Percentiles rank a stretch among this genome's conserved stretches.
phyloP scores from a whole-genome alignment of 2,113 vertebrate species.

The Romanogobio albipinnatus region DNA sequence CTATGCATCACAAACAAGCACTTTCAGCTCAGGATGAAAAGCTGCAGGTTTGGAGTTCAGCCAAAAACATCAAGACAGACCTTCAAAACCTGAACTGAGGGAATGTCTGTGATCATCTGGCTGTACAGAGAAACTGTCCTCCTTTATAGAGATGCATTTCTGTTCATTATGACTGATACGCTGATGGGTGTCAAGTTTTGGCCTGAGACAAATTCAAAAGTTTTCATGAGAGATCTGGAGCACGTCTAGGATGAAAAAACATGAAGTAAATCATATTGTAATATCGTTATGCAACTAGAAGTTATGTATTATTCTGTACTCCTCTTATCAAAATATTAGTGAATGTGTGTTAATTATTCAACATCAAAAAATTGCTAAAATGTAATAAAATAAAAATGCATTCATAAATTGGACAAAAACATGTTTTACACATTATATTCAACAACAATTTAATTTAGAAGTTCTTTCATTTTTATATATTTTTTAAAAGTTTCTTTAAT shows the following conservation, averaged over 20 bases:
- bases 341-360: background rate
- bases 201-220: background rate
- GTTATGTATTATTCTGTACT: background rate
- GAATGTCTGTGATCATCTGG: background rate
- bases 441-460: background rate
- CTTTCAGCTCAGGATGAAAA: background rate
- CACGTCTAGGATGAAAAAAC: background rate
- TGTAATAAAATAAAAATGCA: too few relatives aligned
- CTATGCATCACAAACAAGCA: conserved; percentile 16
- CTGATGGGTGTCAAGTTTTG: background rate
- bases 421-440: background rate
- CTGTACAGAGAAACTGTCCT: conserved; percentile 24
- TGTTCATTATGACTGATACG: conserved; percentile 5
- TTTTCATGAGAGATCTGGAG: background rate
- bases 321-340: background rate
- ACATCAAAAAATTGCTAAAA: too few relatives aligned
- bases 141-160: background rate
- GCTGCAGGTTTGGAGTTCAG: background rate
- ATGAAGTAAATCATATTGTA: background rate
- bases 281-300: background rate
- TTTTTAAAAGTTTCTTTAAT: too few relatives aligned
- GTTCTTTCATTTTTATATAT: background rate
- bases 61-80: background rate
- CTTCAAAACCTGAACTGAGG: background rate
- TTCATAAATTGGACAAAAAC: background rate